Percentiles rank a stretch among this genome's conserved stretches.
phyloP scores from a whole-genome alignment of 2,113 vertebrate species.

The Pelvicachromis taeniatus region DNA sequence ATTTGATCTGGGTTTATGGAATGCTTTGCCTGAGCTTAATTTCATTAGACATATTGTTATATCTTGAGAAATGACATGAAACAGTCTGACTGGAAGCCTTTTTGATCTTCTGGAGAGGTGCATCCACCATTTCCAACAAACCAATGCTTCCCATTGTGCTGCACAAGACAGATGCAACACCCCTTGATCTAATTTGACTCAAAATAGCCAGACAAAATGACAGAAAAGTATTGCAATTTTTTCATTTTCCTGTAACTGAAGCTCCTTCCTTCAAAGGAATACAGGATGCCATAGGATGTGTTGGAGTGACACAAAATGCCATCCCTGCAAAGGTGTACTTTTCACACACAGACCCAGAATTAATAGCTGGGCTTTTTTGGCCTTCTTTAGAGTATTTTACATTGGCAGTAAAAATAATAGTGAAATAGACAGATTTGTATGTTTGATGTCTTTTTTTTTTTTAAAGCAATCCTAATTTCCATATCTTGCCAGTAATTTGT shows the following conservation, averaged over 20 bases:
- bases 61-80: conserved; percentile 27
- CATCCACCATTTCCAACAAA: conserved; percentile 17
- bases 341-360: conserved; percentile 59
- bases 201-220: conserved; percentile 86
- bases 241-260: conserved; percentile 80
- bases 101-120: conserved; percentile 57
- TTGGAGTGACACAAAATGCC: conserved; percentile 72
- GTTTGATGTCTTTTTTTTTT: not conserved
- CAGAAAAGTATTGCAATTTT: conserved; percentile 96
- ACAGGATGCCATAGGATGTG: conserved; percentile 79
- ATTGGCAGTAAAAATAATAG: not conserved
- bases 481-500: not conserved
- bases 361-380: conserved; percentile 3
- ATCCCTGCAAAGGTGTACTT: conserved; percentile 72
- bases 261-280: conserved; percentile 87
- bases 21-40: not conserved
- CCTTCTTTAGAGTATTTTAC: conserved; percentile 1
- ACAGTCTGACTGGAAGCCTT: conserved; percentile 34
- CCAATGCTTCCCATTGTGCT: conserved; percentile 65
- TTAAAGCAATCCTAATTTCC: not conserved
- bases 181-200: conserved; percentile 89
- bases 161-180: conserved; percentile 76
- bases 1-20: not conserved
- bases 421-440: not conserved
- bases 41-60: conserved; percentile 28